Base-by-base conservation (phyloP, 2,113 vertebrate genomes). In the Toxotes chatareus region DNA sequence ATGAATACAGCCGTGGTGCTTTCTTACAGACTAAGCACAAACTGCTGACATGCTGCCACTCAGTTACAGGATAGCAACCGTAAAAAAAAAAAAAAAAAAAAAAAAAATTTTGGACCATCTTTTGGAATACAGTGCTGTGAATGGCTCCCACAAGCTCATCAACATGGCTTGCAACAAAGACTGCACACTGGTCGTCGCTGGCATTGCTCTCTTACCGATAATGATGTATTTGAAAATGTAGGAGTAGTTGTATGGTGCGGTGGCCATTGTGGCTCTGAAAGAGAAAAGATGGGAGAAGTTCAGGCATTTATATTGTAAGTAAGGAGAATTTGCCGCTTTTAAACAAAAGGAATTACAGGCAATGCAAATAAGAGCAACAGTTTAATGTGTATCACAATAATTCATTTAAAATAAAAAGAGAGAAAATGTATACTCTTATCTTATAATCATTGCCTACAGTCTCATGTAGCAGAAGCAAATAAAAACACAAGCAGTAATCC, bases 181-280 rank as follows among this genome's bases (percentile, higher is more conserved):
- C 51, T 59, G 4, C 12, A n/a, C 21, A 31, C 44, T 46, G 36
- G 7, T 67, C 3, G 13, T 23, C 23, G 27, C 4, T 55, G 21
- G 56, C 23, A 17, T n/a, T n/a, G 56, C 21, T 51, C 83, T 97
- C 98, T 98, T 93, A 99, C 98, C 98, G 62, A 99, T 99, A 91
- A 99, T 99, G 96, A 99, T 99, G 96, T 99, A 99, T 93, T 99
- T 99, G 94, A 99, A 99, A 95, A 99, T 99, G 97, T 99, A 99
- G 88, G 98, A 99, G 89, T 99, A 99, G 96, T 99, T 99, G 97
- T 99, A 99, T 66, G 98, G 98, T 96, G 98, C 98, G n/a, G 98
- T 99, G 95, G 98, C 98, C 98, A 99, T 99, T 86, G 93, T 97
- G 97, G 97, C 96, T 97, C 97, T 99, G 86, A 96, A 66, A 88